Evolutionary conservation across 2,113 vertebrate genomes (phyloP).

Genomic region (Macrotus californicus): DNA sequence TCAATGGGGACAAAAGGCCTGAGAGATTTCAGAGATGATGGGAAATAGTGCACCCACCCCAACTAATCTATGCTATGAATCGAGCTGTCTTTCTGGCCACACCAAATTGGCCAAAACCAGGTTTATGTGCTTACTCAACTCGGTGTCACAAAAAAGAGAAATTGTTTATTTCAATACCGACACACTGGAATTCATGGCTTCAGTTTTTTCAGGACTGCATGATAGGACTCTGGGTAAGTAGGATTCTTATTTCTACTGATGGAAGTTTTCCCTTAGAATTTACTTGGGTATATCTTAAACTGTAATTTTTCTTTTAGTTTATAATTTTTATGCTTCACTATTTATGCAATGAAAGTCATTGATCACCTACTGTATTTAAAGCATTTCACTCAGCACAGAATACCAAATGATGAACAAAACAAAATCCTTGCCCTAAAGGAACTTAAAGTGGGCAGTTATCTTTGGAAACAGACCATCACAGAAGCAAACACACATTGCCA

Average conservation of each 20-base stretch:
- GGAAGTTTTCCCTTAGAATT: background rate
- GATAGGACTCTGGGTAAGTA: background rate
- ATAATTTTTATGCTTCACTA: background rate
- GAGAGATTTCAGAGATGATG: background rate
- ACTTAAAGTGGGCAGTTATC: slow-evolving; percentile 44
- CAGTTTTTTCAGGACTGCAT: background rate
- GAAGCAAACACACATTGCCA: slow-evolving; percentile 35
- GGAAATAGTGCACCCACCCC: background rate
- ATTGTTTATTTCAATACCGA: slow-evolving; percentile 50
- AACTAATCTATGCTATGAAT: background rate
- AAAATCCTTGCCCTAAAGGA: slow-evolving; percentile 45
- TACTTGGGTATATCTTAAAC: background rate
- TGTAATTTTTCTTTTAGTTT: slow-evolving; percentile 22
- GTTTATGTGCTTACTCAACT: background rate
- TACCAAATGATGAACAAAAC: slow-evolving; percentile 20
- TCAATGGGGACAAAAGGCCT: background rate
- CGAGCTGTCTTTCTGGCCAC: background rate
- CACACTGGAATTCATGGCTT: slow-evolving; percentile 26
- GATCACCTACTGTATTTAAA: slow-evolving; percentile 37
- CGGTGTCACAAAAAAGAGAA: background rate
- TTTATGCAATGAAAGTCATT: slow-evolving; percentile 40
- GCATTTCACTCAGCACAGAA: background rate
- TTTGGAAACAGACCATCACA: slow-evolving; percentile 69
- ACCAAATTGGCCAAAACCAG: slow-evolving; percentile 14
- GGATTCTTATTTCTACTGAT: background rate